Percentiles rank a stretch among this genome's conserved stretches.
Conservation (phyloP, 2,888 invertebrate species). For the Plebejus argus region DNA sequence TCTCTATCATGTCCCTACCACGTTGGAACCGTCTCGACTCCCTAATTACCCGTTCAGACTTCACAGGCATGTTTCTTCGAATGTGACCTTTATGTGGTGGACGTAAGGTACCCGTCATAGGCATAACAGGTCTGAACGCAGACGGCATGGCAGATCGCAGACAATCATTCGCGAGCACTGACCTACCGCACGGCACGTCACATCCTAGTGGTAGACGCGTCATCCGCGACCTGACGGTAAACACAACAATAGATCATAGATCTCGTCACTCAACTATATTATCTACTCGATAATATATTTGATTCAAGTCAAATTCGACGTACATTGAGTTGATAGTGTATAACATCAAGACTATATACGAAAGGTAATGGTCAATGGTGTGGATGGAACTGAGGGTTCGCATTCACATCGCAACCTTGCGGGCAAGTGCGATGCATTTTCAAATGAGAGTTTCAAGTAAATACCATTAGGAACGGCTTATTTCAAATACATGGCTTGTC, state of each 20-base stretch:
- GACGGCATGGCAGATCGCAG: slow-evolving; percentile 40
- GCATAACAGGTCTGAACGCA: not conserved
- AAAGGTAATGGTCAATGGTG: too few relatives aligned
- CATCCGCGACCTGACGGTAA: slow-evolving; percentile 45
- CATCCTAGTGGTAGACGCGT: slow-evolving; percentile 46
- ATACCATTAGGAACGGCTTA: too few relatives aligned
- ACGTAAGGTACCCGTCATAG: not conserved
- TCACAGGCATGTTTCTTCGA: not conserved
- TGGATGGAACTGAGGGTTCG: too few relatives aligned
- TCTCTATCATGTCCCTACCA: not conserved
- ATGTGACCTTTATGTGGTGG: not conserved
- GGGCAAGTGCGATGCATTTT: too few relatives aligned
- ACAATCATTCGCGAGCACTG: slow-evolving; percentile 65
- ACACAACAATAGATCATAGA: not conserved
- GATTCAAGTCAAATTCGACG: not conserved
- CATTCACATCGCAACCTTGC: too few relatives aligned
- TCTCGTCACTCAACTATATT: not conserved
- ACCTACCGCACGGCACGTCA: slow-evolving; percentile 64
- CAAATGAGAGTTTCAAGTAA: too few relatives aligned
- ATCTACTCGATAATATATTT: not conserved
- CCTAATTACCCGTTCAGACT: not conserved
- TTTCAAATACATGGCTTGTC: too few relatives aligned
- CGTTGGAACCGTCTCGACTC: not conserved
- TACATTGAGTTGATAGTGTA: not conserved
- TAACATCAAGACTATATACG: too few relatives aligned